A percentile compares a stretch with the other conserved stretches of the same genome.
Evolutionary conservation across 2,888 invertebrate genomes (phyloP).

Genomic region (Sialis lutaria): DNA sequence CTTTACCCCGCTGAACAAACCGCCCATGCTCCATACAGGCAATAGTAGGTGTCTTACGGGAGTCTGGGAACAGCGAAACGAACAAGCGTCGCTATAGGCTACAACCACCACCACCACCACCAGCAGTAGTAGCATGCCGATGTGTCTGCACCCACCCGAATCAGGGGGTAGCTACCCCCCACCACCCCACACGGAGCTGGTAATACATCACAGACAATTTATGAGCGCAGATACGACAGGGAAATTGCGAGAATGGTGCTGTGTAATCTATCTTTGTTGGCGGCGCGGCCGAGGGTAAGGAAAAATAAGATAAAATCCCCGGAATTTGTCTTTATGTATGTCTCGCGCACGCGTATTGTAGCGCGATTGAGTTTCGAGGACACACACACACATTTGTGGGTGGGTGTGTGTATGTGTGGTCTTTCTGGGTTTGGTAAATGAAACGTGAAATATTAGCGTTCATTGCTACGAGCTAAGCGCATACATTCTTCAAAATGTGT

Average conservation of each 20-base stretch:
- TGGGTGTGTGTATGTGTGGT: too few species aligned
- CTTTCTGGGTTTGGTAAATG: too few species aligned
- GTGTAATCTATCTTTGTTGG: conserved; percentile 75
- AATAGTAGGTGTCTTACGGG: too few species aligned
- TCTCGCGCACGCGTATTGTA: too few species aligned
- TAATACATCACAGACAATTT: conserved; percentile 75
- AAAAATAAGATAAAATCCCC: conserved; percentile 29
- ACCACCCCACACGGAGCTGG: conserved; percentile 10
- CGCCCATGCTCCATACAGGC: neutral
- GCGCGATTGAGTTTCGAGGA: too few species aligned
- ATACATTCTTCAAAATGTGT: too few species aligned
- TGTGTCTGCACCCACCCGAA: conserved; percentile 12
- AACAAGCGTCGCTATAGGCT: neutral
- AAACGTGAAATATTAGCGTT: too few species aligned
- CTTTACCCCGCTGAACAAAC: neutral
- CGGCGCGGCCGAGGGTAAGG: conserved; percentile 28
- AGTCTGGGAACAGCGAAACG: too few species aligned
- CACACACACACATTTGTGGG: too few species aligned
- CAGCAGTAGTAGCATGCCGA: conserved; percentile 3
- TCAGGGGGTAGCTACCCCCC: conserved; percentile 9
- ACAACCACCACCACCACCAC: neutral
- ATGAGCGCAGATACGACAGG: conserved; percentile 82
- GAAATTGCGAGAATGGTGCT: conserved; percentile 84
- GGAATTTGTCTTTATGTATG: conserved; percentile 23
- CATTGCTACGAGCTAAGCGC: too few species aligned